Conservation (phyloP, 2,797 vertebrate genomes). For the Xyrichtys novacula region DNA sequence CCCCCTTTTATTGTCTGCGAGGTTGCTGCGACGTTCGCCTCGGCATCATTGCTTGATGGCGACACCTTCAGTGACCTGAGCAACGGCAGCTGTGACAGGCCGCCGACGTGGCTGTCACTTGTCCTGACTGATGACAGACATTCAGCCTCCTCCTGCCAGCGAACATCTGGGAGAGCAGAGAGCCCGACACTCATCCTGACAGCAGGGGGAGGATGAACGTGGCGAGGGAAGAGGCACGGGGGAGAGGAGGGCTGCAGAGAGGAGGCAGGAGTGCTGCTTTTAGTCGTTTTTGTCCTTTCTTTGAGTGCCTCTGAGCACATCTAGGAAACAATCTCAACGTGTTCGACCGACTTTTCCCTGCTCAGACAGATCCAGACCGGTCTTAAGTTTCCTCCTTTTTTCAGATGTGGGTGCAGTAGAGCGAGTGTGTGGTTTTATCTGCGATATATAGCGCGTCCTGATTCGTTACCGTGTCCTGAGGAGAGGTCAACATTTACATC, state of each 20-base stretch:
- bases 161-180: constrained; percentile 70
- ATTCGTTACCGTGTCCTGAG: not conserved
- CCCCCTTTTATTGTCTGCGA: not conserved
- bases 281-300: not conserved
- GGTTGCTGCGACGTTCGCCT: not conserved
- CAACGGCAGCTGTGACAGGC: constrained; percentile 76
- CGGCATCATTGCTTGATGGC: constrained; percentile 21
- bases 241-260: constrained; percentile 9
- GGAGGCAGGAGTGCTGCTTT: constrained; percentile 5
- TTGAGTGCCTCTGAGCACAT: not conserved
- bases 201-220: constrained; percentile 33
- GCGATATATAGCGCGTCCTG: no score
- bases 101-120: constrained; percentile 68
- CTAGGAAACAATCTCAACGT: not conserved
- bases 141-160: constrained; percentile 65
- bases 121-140: constrained; percentile 78
- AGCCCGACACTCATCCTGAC: constrained; percentile 58
- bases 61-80: constrained; percentile 68
- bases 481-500: no score
- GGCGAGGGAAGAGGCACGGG: constrained; percentile 1
- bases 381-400: not conserved
- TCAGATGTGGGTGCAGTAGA: not conserved
- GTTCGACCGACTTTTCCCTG: not conserved
- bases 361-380: no score
- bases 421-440: not conserved